phyloP scores from a whole-genome alignment of 2,888 invertebrate species.

The Morpho helenor region DNA sequence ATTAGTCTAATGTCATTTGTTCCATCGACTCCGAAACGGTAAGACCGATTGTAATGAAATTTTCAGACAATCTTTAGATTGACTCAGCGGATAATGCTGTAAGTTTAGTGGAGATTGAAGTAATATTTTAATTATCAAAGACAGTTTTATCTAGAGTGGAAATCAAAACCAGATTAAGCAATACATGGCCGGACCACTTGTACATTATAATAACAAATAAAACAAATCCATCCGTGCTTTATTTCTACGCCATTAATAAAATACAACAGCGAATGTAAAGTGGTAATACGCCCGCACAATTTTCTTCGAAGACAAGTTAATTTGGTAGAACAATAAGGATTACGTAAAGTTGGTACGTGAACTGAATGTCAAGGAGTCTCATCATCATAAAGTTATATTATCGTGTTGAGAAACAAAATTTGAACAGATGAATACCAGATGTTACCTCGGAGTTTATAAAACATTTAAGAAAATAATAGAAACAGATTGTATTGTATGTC shows the following conservation, averaged over 20 bases:
- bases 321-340: slow-evolving; percentile 30
- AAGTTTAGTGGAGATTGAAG: too few species aligned
- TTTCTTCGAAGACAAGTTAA: slow-evolving; percentile 22
- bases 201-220: too few species aligned
- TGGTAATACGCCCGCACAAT: slow-evolving; percentile 30
- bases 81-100: too few species aligned
- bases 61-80: too few species aligned
- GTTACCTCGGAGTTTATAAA: not conserved
- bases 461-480: not conserved
- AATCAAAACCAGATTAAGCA: too few species aligned
- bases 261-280: slow-evolving; percentile 19
- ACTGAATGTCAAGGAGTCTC: slow-evolving; percentile 38
- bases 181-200: too few species aligned
- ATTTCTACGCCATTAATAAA: not conserved
- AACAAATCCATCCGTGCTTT: not conserved
- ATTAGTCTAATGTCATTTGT: too few species aligned
- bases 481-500: too few species aligned
- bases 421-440: not conserved
- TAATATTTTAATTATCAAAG: too few species aligned
- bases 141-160: too few species aligned
- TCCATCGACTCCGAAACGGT: too few species aligned
- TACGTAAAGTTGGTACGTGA: slow-evolving; percentile 52
- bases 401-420: slow-evolving; percentile 12
- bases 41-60: too few species aligned
- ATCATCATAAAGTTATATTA: slow-evolving; percentile 35